A percentile compares a stretch with the other conserved stretches of the same genome.
Conservation (phyloP, 2,888 invertebrate species). For the Dilophus febrilis region DNA sequence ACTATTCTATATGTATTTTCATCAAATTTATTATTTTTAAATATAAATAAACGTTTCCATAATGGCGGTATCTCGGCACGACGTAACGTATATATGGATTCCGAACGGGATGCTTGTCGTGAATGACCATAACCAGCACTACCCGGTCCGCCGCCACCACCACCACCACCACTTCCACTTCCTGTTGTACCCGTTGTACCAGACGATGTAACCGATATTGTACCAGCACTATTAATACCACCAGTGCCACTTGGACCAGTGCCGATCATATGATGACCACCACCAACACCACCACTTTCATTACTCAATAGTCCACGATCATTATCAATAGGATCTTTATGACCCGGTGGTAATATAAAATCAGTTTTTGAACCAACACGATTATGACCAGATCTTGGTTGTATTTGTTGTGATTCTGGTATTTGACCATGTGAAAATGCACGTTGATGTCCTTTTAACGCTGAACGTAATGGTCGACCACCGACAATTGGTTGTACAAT, state of each 20-base stretch:
- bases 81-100: conserved; percentile 76
- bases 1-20: conserved; percentile 55
- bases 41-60: conserved; percentile 49
- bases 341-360: conserved; percentile 74
- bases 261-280: too few species aligned
- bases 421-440: conserved; percentile 81
- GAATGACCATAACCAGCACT: conserved; percentile 50
- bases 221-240: conserved; percentile 16
- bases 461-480: conserved; percentile 54
- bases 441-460: conserved; percentile 58
- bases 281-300: too few species aligned
- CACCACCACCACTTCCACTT: conserved; percentile 30
- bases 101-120: conserved; percentile 74
- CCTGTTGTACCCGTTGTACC: conserved; percentile 26
- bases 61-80: conserved; percentile 53
- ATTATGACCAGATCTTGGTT: conserved; percentile 45
- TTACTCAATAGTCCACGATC: too few species aligned
- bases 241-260: too few species aligned
- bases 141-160: conserved; percentile 26
- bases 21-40: conserved; percentile 42
- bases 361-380: conserved; percentile 75
- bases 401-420: conserved; percentile 19
- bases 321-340: conserved; percentile 53
- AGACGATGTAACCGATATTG: conserved; percentile 12
- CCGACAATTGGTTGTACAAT: conserved; percentile 18